Evolutionary conservation across 2,888 invertebrate genomes (phyloP).

Genomic region (Noctua comes): DNA sequence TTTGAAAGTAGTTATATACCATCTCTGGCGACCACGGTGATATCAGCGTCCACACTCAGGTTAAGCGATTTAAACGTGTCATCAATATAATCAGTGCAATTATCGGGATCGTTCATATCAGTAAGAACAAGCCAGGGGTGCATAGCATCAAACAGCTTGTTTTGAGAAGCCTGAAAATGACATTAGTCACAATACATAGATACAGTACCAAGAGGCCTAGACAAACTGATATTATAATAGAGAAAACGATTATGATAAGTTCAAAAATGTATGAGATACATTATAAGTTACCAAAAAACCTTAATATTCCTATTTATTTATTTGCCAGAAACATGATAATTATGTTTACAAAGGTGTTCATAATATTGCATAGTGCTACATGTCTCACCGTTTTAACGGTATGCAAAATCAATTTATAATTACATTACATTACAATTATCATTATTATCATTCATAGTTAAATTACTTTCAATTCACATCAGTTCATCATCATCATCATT

Average conservation of each 20-base stretch:
- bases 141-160: conserved; percentile 74
- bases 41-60: conserved; percentile 81
- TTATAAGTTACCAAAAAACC: background rate
- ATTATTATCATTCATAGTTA: too few species aligned
- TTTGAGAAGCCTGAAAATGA: conserved; percentile 77
- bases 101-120: conserved; percentile 23
- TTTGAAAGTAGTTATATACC: conserved; percentile 67
- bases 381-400: too few species aligned
- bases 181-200: background rate
- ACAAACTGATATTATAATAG: background rate
- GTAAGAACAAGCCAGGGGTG: conserved; percentile 79
- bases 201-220: background rate
- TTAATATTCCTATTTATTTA: too few species aligned
- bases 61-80: conserved; percentile 73
- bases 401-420: too few species aligned
- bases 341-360: too few species aligned
- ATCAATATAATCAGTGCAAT: conserved; percentile 55
- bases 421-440: too few species aligned
- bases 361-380: too few species aligned
- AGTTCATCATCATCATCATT: too few species aligned
- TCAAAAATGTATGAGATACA: background rate
- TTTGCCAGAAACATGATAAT: too few species aligned
- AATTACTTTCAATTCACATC: too few species aligned
- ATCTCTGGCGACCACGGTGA: conserved; percentile 69
- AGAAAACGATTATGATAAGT: background rate